These are phyloP conservation scores for Cryptus armator DNA, from an alignment of 2,888 invertebrate genomes.

Conservation along the genomic window DNA sequence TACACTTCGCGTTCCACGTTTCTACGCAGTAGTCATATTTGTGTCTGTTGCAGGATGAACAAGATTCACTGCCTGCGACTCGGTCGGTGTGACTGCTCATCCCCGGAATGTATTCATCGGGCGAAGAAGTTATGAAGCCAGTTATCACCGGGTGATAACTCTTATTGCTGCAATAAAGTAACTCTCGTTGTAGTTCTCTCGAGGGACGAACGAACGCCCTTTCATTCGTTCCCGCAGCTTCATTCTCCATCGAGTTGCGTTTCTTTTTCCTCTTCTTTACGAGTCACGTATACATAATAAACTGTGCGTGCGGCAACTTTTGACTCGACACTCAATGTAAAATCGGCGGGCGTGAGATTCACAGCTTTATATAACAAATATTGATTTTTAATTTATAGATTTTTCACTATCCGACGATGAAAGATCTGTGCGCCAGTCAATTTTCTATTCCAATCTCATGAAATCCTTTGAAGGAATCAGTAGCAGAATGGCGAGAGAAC, in stretches of 20 bases:
- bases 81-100: constrained; percentile 30
- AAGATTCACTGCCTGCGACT: constrained; percentile 5
- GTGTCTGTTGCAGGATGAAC: neutral
- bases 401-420: neutral
- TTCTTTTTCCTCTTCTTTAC: constrained; percentile 35
- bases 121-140: constrained; percentile 75
- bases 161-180: constrained; percentile 80
- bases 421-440: neutral
- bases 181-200: constrained; percentile 59
- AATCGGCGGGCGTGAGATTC: neutral
- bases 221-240: constrained; percentile 25
- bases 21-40: neutral
- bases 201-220: constrained; percentile 48
- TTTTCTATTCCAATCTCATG: neutral
- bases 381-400: neutral
- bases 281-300: constrained; percentile 14
- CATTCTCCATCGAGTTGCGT: constrained; percentile 6
- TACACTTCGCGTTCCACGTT: neutral
- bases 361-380: neutral
- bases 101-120: constrained; percentile 71
- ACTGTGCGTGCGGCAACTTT: constrained; percentile 1
- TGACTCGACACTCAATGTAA: neutral
- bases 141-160: constrained; percentile 80
- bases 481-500: constrained; percentile 10
- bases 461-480: constrained; percentile 37